A percentile compares a stretch with the other conserved stretches of the same genome.
Conservation (phyloP, 2,888 invertebrate species). For the Nebria brevicollis region DNA sequence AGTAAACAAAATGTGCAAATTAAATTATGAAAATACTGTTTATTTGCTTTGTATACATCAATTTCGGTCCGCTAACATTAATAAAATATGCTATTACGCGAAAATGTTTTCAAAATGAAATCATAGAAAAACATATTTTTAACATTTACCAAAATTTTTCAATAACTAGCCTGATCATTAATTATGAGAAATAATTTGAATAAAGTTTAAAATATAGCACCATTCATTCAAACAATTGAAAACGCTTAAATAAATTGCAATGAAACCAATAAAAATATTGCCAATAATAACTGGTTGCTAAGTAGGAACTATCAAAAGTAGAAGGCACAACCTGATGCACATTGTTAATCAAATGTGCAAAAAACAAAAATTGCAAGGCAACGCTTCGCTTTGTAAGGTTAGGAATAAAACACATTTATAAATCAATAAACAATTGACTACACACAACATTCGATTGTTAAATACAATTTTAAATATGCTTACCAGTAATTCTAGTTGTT, state of each 20-base stretch:
- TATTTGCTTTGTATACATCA: not conserved
- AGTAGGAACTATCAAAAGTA: not conserved
- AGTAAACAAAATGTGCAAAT: not conserved
- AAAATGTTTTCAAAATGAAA: too few relatives aligned
- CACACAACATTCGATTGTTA: not conserved
- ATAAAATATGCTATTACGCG: not conserved
- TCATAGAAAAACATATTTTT: too few relatives aligned
- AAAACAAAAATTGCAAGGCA: not conserved
- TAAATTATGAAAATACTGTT: not conserved
- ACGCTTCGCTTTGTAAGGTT: not conserved
- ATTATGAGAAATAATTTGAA: too few relatives aligned
- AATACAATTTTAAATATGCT: not conserved
- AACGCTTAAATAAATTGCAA: too few relatives aligned
- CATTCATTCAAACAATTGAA: too few relatives aligned
- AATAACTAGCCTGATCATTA: too few relatives aligned
- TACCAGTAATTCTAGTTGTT: not conserved
- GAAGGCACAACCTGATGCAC: not conserved
- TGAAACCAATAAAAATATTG: too few relatives aligned
- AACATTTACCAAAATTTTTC: too few relatives aligned
- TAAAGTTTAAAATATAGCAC: too few relatives aligned
- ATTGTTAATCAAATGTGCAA: not conserved
- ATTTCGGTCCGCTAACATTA: not conserved
- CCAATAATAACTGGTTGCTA: too few relatives aligned
- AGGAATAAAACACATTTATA: not conserved
- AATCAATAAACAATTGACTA: not conserved